Evolutionary conservation across 2,888 invertebrate species (phyloP), one percentile per base, ranked within the genome.

Genomic region (Hoplodrina blanda): DNA sequence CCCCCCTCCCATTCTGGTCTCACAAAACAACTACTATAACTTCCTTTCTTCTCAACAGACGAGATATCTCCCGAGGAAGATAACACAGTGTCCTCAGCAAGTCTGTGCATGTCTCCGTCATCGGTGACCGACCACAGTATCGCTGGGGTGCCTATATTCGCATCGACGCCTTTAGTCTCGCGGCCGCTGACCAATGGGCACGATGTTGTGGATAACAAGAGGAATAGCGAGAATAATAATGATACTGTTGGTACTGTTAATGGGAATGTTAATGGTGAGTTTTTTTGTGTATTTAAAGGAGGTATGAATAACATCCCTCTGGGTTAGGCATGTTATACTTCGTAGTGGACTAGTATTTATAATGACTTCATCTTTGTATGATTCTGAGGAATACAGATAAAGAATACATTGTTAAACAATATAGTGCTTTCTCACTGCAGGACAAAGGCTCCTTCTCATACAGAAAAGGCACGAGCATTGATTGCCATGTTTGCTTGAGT

Each of bases 51-150:
- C 46, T 76, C 37, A 19, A 83, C 90, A 95, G 95, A 93, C 78
- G 94, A 92, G 2, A 85, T 86, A 37, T 93, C 94, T 0, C 90
- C 90, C 20, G 94, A 93, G 62, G 85, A 81, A 50, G 94, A 95
- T 69, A 89, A 90, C 73, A 95, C 95, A 15, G 87, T 94, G 10
- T 95, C 95, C 0, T 94, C 95, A 0, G 95, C 95, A 10, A 95
- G 95, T 46, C 85, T 95, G 0, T 94, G 95, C 83, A 91, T 95
- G 91, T 95, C 95, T 5, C 95, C 95, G 1, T 76, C 83, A 6
- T 72, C 84, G 54, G 82, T 69, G 41, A 41, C 74, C 62, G 76
- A 76, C 41, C 52, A 56, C 46, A 81, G 85, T 6, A 83, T 83
- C 46, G 87, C 92, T 50, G 91, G 92, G 33, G 91, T 91, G 71